Evolutionary conservation across 2,113 vertebrate genomes (phyloP).

Genomic region (Peromyscus maniculatus): DNA sequence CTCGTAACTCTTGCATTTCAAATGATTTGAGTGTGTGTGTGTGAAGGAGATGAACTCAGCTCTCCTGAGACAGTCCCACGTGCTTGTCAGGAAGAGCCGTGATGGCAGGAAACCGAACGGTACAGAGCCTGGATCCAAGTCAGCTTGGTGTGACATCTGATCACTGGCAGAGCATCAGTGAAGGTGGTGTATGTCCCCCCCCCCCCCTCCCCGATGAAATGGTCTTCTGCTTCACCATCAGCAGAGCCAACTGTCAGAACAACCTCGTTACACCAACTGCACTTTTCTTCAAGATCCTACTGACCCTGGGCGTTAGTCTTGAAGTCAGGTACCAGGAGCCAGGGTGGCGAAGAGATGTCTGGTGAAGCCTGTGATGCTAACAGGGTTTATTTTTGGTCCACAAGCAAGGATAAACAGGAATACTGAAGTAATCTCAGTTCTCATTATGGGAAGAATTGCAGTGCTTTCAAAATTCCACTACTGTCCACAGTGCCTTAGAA

Average conservation of each 20-base stretch:
- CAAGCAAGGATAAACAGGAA: background rate
- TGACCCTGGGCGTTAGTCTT: background rate
- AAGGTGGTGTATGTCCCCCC: background rate
- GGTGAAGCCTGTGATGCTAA: background rate
- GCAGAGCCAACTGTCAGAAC: background rate
- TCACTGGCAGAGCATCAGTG: too few species aligned
- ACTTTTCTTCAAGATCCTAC: background rate
- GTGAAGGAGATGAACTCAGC: background rate
- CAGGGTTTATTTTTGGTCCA: background rate
- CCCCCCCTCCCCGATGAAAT: background rate
- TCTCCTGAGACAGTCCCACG: background rate
- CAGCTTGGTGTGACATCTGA: background rate
- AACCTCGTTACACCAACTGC: background rate
- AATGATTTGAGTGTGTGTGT: background rate
- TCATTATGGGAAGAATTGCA: background rate
- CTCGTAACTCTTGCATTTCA: background rate
- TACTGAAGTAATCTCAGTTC: background rate
- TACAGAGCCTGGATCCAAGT: background rate
- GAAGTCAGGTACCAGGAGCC: background rate
- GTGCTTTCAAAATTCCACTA: background rate
- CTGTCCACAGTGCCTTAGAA: background rate
- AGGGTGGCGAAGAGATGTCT: background rate
- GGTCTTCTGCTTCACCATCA: background rate
- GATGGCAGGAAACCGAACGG: background rate
- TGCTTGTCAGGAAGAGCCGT: background rate